Evolutionary conservation across 2,797 vertebrate species (phyloP).

Genomic region (Paguma larvata): DNA sequence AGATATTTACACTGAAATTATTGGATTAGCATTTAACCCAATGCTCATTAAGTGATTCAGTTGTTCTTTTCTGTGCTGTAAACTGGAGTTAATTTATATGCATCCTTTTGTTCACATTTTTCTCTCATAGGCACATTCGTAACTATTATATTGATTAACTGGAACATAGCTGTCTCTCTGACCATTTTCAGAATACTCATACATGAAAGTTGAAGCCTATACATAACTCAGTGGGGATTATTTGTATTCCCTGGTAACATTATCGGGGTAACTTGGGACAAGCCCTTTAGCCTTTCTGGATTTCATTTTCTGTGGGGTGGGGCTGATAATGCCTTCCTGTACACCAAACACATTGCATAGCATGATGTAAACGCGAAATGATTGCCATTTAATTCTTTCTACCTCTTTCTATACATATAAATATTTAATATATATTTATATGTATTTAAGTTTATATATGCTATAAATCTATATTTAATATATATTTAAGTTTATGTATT

Average conservation of each 20-base stretch:
- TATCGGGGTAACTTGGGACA: background rate
- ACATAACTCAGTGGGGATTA: background rate
- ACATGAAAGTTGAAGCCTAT: background rate
- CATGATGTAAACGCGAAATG: background rate
- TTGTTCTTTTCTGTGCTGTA: background rate
- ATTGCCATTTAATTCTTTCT: background rate
- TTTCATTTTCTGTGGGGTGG: background rate
- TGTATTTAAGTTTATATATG: too few species aligned
- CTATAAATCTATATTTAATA: too few species aligned
- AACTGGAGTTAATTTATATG: background rate
- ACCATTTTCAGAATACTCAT: slow-evolving; percentile 22
- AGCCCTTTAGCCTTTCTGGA: background rate
- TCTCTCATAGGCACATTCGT: background rate
- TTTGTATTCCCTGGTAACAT: background rate
- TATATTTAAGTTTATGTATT: too few species aligned
- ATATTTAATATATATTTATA: too few species aligned
- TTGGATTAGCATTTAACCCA: background rate
- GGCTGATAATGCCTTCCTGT: background rate
- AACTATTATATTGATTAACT: background rate
- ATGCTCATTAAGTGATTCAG: background rate
- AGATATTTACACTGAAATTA: slow-evolving; percentile 14
- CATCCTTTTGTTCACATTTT: background rate
- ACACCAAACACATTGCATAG: background rate
- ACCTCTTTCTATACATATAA: too few species aligned
- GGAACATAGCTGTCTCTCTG: background rate